Conservation (phyloP, 2,888 invertebrate species). For the Brachynemurus nebulosus region DNA sequence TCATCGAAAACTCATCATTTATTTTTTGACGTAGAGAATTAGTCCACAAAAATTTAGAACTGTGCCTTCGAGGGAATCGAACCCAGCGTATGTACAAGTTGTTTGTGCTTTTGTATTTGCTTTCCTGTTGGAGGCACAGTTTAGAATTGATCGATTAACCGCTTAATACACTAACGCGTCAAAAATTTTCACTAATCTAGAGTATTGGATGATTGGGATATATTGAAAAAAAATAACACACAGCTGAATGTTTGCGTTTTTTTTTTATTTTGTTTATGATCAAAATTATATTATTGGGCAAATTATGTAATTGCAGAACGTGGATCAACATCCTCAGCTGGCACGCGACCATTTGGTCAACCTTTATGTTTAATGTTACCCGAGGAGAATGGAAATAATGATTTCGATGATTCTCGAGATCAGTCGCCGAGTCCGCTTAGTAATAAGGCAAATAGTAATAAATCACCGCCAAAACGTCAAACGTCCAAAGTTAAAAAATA, state of each 20-base stretch:
- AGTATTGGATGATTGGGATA: too few species aligned
- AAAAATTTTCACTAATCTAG: too few species aligned
- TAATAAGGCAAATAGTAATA: not conserved
- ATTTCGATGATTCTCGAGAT: conserved; percentile 21
- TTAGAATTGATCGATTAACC: too few species aligned
- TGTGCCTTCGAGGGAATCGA: too few species aligned
- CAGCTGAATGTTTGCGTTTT: conserved; percentile 17
- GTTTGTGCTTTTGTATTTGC: too few species aligned
- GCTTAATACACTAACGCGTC: too few species aligned
- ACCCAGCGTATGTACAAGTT: too few species aligned
- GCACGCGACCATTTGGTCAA: conserved; percentile 62
- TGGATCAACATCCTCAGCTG: conserved; percentile 37
- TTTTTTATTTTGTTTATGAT: conserved; percentile 18
- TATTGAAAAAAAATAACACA: not conserved
- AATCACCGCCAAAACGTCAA: not conserved
- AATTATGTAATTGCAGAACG: conserved; percentile 21
- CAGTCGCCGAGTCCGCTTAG: conserved; percentile 25
- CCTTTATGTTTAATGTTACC: conserved; percentile 49
- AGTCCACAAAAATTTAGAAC: too few species aligned
- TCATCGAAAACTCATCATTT: too few species aligned
- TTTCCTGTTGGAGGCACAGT: too few species aligned
- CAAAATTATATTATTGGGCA: too few species aligned
- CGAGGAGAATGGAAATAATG: conserved; percentile 30
- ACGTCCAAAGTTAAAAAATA: not conserved
- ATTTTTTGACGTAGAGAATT: too few species aligned